These are phyloP conservation scores for Hycleus cichorii DNA, from an alignment of 1,140 invertebrate genomes.

Conservation along the genomic window DNA sequence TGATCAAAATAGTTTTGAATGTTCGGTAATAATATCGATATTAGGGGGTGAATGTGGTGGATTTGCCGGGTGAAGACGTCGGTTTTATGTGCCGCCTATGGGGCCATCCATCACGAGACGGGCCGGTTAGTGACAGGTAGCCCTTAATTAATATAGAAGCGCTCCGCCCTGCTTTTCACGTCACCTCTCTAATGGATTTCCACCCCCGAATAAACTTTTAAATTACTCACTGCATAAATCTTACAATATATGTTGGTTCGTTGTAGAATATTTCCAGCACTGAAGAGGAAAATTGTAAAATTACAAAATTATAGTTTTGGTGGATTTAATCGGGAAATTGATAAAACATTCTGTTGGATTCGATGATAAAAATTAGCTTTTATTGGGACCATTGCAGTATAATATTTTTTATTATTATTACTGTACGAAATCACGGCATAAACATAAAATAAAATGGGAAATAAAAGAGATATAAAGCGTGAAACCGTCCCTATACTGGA, in stretches of 20 bases:
- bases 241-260: conserved; percentile 7
- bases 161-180: conserved; percentile 38
- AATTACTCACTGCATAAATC: conserved; percentile 31
- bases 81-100: conserved; percentile 25
- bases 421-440: conserved; percentile 26
- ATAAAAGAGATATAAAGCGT: conserved; percentile 32
- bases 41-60: no score
- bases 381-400: conserved; percentile 9
- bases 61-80: conserved; percentile 1
- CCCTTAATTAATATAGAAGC: conserved; percentile 39
- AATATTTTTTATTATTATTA: conserved; percentile 23
- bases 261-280: no score
- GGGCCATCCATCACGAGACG: conserved; percentile 36
- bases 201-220: conserved; percentile 35
- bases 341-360: background rate
- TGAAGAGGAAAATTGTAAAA: no score
- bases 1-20: no score
- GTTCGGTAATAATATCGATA: no score
- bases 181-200: conserved; percentile 38
- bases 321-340: no score
- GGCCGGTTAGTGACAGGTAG: conserved; percentile 36
- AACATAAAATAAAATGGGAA: conserved; percentile 30
- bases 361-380: conserved; percentile 20
- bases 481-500: conserved; percentile 20
- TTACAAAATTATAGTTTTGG: no score